Percentiles rank a stretch among this genome's conserved stretches.
Evolutionary conservation across 2,888 invertebrate genomes (phyloP).

Genomic region (Lumbricus terrestris): DNA sequence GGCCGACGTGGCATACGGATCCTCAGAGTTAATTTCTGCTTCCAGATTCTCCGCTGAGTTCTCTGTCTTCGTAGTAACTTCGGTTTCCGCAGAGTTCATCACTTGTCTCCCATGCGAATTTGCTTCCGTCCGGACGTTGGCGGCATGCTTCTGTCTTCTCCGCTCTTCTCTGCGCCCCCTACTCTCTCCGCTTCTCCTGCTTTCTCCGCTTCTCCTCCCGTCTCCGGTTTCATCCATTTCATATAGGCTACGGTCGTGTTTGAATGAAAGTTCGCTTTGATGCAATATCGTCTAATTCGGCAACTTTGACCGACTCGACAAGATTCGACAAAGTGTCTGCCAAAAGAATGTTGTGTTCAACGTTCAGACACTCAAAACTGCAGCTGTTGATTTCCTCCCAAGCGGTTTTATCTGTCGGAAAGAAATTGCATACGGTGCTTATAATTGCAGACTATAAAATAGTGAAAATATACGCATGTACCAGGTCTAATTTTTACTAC

Average conservation of each 20-base stretch:
- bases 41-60: background rate
- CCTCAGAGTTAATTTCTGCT: background rate
- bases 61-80: background rate
- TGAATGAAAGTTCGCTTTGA: background rate
- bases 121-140: background rate
- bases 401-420: background rate
- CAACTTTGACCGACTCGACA: background rate
- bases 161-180: conserved; percentile 16
- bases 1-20: background rate
- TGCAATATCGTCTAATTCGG: background rate
- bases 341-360: background rate
- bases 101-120: background rate
- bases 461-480: background rate
- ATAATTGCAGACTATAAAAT: background rate
- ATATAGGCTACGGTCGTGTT: background rate
- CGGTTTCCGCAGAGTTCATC: background rate
- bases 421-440: background rate
- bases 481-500: background rate
- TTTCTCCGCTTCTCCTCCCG: background rate
- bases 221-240: background rate
- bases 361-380: background rate
- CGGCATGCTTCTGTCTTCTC: conserved; percentile 8
- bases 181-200: conserved; percentile 25
- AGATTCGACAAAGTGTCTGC: background rate
- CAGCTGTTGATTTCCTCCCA: background rate